Evolutionary conservation across 1,140 invertebrate genomes (phyloP), one percentile per base, ranked within the genome.

Genomic region (Neodiprion pinetum): DNA sequence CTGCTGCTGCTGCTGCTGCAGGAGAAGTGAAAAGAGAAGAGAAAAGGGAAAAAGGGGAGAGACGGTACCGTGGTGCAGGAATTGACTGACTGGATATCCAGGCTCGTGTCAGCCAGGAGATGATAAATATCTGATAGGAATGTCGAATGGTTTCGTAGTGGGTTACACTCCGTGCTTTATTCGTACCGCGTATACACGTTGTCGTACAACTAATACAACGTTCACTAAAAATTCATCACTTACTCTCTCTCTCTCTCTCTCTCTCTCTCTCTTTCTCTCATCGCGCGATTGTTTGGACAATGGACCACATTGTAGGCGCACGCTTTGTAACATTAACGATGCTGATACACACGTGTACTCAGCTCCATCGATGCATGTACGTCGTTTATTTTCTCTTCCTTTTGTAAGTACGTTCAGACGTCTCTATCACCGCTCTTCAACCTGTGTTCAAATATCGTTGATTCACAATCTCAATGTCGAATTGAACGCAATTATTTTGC

Each of bases 61-160:
- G 12, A 14, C 17, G 61, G 2, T 14, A 14, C 4, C 2, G 61
- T 65, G 61, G 12, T 40, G 28, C 28, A 40, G 28, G 28, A 40
- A 40, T 40, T 40, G 28, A 40, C 28, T 40, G 28, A 40, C 28
- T 40, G 28, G 28, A 40, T 40, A 5, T 2, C 28, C 28, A 14
- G 61, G 61, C 61, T 65, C 61, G 4, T 65, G 61, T 65, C 61
- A 21, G 17, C 12, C 61, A 40, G 28, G 12, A 65, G 61, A 65
- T 17, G 61, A 65, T 65, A 65, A 65, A 21, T 65, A 65, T 65
- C 61, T 65, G 7, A 65, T 65, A 65, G 61, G 61, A 65, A 65
- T 7, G 61, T 65, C 61, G 61, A 65, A 65, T 17, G 61, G 17
- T 14, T 17, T 65, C 17, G 61, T 65, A 65, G 17, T 65, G 17